Base-by-base conservation (phyloP, 1,140 invertebrate species). In the Drosophila lacertosa region DNA sequence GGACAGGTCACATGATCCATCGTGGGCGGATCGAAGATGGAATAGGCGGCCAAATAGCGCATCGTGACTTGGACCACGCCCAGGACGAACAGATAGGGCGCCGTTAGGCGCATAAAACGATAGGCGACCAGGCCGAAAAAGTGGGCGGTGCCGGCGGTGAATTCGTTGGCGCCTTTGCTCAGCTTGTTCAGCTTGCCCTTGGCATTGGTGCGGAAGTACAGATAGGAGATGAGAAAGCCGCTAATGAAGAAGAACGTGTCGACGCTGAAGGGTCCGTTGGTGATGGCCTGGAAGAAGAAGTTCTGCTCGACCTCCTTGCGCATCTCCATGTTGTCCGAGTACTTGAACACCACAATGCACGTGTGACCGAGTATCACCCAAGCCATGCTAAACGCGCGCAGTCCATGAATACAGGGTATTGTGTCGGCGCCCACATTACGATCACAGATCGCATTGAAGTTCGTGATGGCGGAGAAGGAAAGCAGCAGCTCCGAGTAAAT, bases 341-440 rank as follows among this genome's bases (percentile, higher is more conserved):
- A 97, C 92, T 96, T 97, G 90, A 97, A 97, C 1, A 94, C 94
- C 48, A 95, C 94, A 88, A 96, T 96, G 92, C 95, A 97, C 0
- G 96, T 96, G 91, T 99, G 97, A 0, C 97, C 97, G 2, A 98
- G 93, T 42, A 99, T 96, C 0, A 98, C 96, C 97, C 97, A 98
- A 5, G 94, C 94, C 96, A 98, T 98, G 72, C 96, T 97, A 35
- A 98, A 93, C 0, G 96, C 95, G 3, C 96, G 93, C 0, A 98
- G 92, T 1, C 97, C 96, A 74, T 97, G 96, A 32, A 97, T 94
- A 5, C 95, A 95, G 47, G 95, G 94, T 54, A 97, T 95, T 0
- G 96, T 97, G 77, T 97, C 96, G 4, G 94, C 93, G 3, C 96
- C 96, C 6, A 97, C 96, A 4, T 93, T 93, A 60, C 94, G 92